Percentiles rank a stretch among this genome's conserved stretches.
These are phyloP conservation scores for Emydocephalus ijimae DNA, from an alignment of 2,113 vertebrate genomes.

Conservation along the genomic window DNA sequence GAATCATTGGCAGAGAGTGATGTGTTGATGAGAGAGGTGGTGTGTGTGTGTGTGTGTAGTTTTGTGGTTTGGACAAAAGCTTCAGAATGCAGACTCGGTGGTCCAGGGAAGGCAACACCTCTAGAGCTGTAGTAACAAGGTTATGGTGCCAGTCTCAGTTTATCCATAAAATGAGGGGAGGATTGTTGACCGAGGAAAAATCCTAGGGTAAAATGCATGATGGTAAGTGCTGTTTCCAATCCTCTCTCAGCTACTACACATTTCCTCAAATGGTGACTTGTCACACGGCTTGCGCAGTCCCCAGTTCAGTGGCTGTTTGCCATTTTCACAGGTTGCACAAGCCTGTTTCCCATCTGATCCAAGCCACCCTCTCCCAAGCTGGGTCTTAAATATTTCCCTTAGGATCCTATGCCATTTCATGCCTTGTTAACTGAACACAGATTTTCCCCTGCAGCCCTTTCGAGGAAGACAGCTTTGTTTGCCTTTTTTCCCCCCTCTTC, in stretches of 20 bases:
- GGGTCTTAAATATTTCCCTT: constrained; percentile 25
- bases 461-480: neutral
- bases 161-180: neutral
- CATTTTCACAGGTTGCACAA: neutral
- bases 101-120: neutral
- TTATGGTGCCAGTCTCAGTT: neutral
- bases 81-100: neutral
- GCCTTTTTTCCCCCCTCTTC: neutral
- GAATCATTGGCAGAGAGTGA: constrained; percentile 43
- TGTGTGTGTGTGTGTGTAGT: neutral
- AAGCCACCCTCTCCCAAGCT: constrained; percentile 28
- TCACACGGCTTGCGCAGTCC: neutral
- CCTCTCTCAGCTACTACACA: neutral
- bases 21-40: constrained; percentile 20
- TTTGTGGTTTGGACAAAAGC: constrained; percentile 22
- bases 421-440: neutral
- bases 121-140: neutral
- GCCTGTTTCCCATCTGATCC: constrained; percentile 17
- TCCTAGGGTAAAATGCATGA: neutral
- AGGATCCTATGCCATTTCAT: constrained; percentile 42
- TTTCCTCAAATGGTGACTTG: neutral
- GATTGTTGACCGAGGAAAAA: too few relatives aligned
- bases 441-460: neutral
- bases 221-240: neutral
- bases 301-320: neutral